A percentile compares a stretch with the other conserved stretches of the same genome.
Conservation (phyloP, 2,888 invertebrate genomes). For the Drosophila stalkeri region DNA sequence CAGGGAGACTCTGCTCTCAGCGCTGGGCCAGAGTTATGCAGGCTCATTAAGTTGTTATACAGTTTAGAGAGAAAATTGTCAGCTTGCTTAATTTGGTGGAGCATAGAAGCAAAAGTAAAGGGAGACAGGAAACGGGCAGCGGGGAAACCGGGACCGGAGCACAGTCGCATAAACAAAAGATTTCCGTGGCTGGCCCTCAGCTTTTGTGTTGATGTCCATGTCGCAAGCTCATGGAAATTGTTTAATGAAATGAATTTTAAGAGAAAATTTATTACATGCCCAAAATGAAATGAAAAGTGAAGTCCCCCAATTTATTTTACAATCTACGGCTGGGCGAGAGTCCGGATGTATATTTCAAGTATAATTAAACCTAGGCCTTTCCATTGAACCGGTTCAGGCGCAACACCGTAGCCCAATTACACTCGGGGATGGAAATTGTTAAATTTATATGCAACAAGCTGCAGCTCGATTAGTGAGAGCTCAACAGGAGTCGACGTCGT, state of each 20-base stretch:
- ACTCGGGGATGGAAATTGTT: slow-evolving; percentile 28
- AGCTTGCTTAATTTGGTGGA: slow-evolving; percentile 79
- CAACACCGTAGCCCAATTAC: slow-evolving; percentile 37
- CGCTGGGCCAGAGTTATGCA: slow-evolving; percentile 77
- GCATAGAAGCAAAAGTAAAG: slow-evolving; percentile 20
- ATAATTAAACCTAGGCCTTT: slow-evolving; percentile 63
- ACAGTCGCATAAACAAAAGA: slow-evolving; percentile 73
- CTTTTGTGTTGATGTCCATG: slow-evolving; percentile 49
- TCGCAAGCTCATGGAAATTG: slow-evolving; percentile 66
- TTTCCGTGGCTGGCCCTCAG: slow-evolving; percentile 61
- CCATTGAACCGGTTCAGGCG: slow-evolving; percentile 33
- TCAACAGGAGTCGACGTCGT: slow-evolving; percentile 5
- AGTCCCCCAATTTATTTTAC: slow-evolving; percentile 49
- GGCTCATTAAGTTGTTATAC: slow-evolving; percentile 83
- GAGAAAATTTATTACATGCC: slow-evolving; percentile 76
- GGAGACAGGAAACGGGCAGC: not conserved
- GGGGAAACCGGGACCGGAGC: slow-evolving; percentile 20
- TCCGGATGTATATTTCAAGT: slow-evolving; percentile 65
- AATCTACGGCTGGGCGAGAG: slow-evolving; percentile 27
- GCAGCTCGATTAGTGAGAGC: not conserved
- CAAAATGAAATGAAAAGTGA: slow-evolving; percentile 77
- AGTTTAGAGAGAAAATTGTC: slow-evolving; percentile 82
- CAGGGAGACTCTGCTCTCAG: slow-evolving; percentile 36
- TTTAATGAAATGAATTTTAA: slow-evolving; percentile 79
- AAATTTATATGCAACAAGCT: slow-evolving; percentile 32